Conservation (phyloP, 2,888 invertebrate genomes). For the Parasteatoda lunata region DNA sequence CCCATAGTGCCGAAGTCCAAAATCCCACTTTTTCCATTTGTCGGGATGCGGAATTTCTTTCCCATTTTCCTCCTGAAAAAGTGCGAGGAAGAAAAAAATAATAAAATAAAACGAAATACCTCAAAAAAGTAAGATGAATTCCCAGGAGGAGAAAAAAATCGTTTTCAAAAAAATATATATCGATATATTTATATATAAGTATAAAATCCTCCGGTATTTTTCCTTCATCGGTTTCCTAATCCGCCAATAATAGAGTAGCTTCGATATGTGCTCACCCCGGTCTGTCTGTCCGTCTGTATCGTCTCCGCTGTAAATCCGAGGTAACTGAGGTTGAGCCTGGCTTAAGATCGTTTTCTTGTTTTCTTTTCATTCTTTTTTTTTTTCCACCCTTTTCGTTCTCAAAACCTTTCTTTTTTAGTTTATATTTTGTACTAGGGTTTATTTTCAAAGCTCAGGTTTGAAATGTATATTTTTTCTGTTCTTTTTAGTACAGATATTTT, state of each 20-base stretch:
- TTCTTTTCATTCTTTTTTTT: constrained; percentile 12
- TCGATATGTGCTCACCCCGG: constrained; percentile 27
- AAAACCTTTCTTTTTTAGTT: neutral
- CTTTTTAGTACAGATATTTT: neutral
- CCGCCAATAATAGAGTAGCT: constrained; percentile 68
- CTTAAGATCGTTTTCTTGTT: constrained; percentile 49
- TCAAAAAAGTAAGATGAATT: neutral
- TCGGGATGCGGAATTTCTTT: constrained; percentile 17
- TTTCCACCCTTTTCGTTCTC: neutral
- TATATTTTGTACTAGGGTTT: neutral
- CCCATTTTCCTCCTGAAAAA: constrained; percentile 14
- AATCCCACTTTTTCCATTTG: constrained; percentile 50
- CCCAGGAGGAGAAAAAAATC: neutral
- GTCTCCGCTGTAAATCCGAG: constrained; percentile 36
- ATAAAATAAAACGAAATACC: constrained; percentile 4
- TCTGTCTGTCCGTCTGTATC: constrained; percentile 6
- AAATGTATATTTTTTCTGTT: neutral
- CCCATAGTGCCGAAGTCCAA: neutral
- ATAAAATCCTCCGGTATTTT: constrained; percentile 45
- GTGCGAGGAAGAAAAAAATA: neutral
- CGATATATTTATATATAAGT: constrained; percentile 13
- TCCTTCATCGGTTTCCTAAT: constrained; percentile 62
- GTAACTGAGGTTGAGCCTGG: constrained; percentile 58
- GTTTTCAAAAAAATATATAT: neutral
- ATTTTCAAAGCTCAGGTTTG: constrained; percentile 7